Percentiles rank a stretch among this genome's conserved stretches.
These are phyloP conservation scores for Phasia obesa DNA, from an alignment of 2,888 invertebrate species.

Conservation along the genomic window DNA sequence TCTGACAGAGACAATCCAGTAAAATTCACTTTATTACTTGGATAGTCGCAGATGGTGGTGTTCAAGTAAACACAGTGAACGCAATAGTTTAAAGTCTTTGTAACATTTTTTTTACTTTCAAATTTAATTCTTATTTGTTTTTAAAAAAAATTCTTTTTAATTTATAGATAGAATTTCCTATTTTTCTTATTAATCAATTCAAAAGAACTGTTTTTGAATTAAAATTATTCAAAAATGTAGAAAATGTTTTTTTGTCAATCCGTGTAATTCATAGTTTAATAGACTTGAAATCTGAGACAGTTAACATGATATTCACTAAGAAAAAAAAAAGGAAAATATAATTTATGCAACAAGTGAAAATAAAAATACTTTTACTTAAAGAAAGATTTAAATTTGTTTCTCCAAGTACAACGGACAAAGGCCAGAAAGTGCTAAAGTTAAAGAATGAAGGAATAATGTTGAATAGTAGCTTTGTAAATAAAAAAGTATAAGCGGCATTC, in stretches of 20 bases:
- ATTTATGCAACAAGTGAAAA: slow-evolving; percentile 52
- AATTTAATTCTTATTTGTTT: no score
- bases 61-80: not conserved
- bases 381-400: not conserved
- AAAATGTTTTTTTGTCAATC: no score
- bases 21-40: not conserved
- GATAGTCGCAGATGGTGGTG: not conserved
- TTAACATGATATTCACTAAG: slow-evolving; percentile 70
- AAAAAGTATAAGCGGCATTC: slow-evolving; percentile 25
- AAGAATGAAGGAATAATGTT: slow-evolving; percentile 4
- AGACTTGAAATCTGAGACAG: slow-evolving; percentile 47
- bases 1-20: not conserved
- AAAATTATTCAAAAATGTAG: no score
- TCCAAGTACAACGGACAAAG: not conserved
- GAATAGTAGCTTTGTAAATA: slow-evolving; percentile 31
- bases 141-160: no score
- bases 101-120: no score
- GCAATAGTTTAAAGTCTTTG: no score
- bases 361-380: slow-evolving; percentile 32
- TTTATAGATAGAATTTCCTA: no score
- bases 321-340: slow-evolving; percentile 59
- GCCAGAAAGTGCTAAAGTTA: slow-evolving; percentile 1
- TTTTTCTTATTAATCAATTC: no score
- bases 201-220: no score
- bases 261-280: slow-evolving; percentile 30